These are phyloP conservation scores for Coranthus polyacanthus DNA, from an alignment of 2,797 vertebrate species.

Conservation along the genomic window DNA sequence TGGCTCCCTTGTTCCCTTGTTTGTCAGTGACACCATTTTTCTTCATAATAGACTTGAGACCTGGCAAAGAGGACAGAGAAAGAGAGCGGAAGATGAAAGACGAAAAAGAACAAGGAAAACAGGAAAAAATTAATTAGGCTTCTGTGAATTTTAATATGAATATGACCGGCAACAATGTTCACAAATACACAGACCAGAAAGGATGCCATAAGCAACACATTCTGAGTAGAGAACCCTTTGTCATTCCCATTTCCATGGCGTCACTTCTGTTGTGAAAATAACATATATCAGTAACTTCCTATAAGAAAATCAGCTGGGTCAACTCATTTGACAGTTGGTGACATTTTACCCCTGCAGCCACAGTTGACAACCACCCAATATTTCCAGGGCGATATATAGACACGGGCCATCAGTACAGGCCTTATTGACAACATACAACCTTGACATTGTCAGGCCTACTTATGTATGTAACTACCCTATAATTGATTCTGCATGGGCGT, in stretches of 20 bases:
- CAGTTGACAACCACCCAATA: neutral
- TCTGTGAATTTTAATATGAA: constrained; percentile 1
- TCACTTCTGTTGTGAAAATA: neutral
- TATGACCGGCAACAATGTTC: no score
- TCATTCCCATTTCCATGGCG: neutral
- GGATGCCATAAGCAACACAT: neutral
- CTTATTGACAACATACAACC: constrained; percentile 51
- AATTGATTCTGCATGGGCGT: constrained; percentile 64
- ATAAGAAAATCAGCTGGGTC: constrained; percentile 7
- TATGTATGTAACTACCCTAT: constrained; percentile 52
- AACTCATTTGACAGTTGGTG: neutral
- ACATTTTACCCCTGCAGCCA: neutral
- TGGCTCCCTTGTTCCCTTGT: constrained; percentile 91
- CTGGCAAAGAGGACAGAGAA: constrained; percentile 79
- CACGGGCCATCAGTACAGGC: constrained; percentile 26
- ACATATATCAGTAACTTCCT: neutral
- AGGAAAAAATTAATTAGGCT: constrained; percentile 35
- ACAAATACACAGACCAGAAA: neutral
- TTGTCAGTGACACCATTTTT: constrained; percentile 93
- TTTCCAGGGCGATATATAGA: constrained; percentile 5
- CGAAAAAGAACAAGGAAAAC: constrained; percentile 40
- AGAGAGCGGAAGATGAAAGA: constrained; percentile 63
- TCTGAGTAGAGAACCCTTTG: neutral
- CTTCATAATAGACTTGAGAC: constrained; percentile 99
- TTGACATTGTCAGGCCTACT: constrained; percentile 60